These are phyloP conservation scores for Pristionchus pacificus DNA, from an alignment of 1,140 invertebrate species.

Conservation along the genomic window DNA sequence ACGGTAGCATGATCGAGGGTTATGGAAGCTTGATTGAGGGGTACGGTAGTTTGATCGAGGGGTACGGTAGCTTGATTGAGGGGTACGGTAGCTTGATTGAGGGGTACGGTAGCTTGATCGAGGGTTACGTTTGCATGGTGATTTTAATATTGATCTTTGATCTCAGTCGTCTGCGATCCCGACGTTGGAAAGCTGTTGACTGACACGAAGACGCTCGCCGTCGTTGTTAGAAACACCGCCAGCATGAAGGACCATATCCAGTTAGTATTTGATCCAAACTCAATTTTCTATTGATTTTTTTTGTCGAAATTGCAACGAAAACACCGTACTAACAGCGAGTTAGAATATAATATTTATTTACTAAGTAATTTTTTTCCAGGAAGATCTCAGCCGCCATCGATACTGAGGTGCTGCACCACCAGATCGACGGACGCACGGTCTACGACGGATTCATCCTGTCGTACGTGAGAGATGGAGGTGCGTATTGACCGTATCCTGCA, in stretches of 20 bases:
- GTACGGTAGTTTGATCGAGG: too few relatives aligned
- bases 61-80: too few relatives aligned
- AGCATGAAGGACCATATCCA: constrained; percentile 23
- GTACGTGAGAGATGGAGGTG: constrained; percentile 30
- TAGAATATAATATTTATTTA: background rate
- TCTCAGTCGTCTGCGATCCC: constrained; percentile 31
- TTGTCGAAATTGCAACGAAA: too few relatives aligned
- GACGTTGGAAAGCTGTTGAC: constrained; percentile 18
- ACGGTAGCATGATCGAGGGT: too few relatives aligned
- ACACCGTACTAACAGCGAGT: too few relatives aligned
- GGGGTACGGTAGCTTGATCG: too few relatives aligned
- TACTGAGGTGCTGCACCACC: constrained; percentile 12
- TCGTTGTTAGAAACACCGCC: constrained; percentile 25
- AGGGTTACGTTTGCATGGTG: background rate
- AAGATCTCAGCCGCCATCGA: constrained; percentile 27
- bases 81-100: too few relatives aligned
- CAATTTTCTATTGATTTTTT: too few relatives aligned
- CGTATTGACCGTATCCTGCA: too few relatives aligned
- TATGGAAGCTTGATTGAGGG: too few relatives aligned
- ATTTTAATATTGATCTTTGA: background rate
- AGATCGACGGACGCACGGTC: background rate
- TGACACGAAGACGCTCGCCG: constrained; percentile 34
- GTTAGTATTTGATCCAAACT: too few relatives aligned
- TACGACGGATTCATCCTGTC: constrained; percentile 31
- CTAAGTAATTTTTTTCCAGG: background rate